Evolutionary conservation across 2,797 vertebrate genomes (phyloP).

Genomic region (Sorex maritimensis): DNA sequence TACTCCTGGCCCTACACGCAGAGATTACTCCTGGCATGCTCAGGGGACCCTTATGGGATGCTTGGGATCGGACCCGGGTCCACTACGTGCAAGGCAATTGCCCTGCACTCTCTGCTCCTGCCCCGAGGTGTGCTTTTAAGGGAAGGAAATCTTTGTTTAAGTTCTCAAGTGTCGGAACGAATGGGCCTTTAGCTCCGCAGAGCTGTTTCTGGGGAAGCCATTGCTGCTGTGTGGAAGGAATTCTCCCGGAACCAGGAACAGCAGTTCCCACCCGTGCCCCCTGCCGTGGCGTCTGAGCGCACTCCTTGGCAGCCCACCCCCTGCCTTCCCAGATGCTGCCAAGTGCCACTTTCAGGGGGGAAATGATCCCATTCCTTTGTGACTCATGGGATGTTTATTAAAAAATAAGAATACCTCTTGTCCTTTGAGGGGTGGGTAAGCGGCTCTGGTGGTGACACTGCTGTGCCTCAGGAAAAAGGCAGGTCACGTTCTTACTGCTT

Average conservation of each 20-base stretch:
- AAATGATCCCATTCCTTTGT: slow-evolving; percentile 70
- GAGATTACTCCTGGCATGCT: too few relatives aligned
- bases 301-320: slow-evolving; percentile 75
- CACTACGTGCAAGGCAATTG: too few relatives aligned
- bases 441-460: not conserved
- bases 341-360: slow-evolving; percentile 64
- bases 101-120: too few relatives aligned
- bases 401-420: slow-evolving; percentile 55
- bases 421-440: not conserved
- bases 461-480: not conserved
- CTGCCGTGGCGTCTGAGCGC: slow-evolving; percentile 27
- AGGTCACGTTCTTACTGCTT: not conserved
- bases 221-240: slow-evolving; percentile 26
- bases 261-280: slow-evolving; percentile 8
- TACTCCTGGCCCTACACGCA: too few relatives aligned
- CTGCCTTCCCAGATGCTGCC: slow-evolving; percentile 70
- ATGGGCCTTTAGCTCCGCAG: not conserved
- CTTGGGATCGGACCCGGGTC: too few relatives aligned
- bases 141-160: slow-evolving; percentile 1
- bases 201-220: not conserved
- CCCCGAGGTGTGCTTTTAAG: not conserved
- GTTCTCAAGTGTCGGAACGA: not conserved
- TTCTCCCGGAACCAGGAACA: slow-evolving; percentile 53
- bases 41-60: too few relatives aligned
- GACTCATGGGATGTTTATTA: slow-evolving; percentile 49